Base-by-base conservation (phyloP, 2,113 vertebrate species). In the Tympanuchus pallidicinctus region DNA sequence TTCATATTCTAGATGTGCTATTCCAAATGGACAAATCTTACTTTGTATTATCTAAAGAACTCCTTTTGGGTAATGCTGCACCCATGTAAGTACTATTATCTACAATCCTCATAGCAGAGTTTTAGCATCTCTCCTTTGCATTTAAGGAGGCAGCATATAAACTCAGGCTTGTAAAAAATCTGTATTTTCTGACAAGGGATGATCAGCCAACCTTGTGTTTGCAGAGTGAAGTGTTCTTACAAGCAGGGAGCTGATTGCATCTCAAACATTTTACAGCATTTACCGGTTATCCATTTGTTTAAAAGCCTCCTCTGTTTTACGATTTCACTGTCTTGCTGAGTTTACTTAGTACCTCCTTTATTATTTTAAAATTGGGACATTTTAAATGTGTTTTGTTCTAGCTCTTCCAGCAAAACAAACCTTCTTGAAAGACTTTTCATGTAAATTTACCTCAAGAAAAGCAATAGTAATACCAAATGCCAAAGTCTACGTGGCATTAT, bases 191-290 rank as follows among this genome's bases (percentile, higher is more conserved):
- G 83, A 86, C 77, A 93, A 86, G 65, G 12, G 83, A 77, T 83
- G 56, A 89, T 90, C 56, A 67, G 34, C 56, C 79, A 92, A 48
- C 36, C 19, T 92, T 85, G 66, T 85, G 71, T 82, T 64, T 79
- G 28, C 38, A 38, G 59, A 88, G 20, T 45, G 40, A 85, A 90
- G 34, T 78, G 40, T 78, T 90, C 52, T 86, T 80, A 80, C 25
- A 92, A 34, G 71, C 36, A 63, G 67, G 60, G 73, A 74, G 50
- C 43, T 60, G 40, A 64, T 36, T 81, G 42, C 57, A 32, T 70
- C 60, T 88, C 71, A 59, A 54, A 69, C 8, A 34, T 76, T 92
- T 85, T 47, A 67, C 25, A 86, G 67, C 54, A 56, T 83, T 93
- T 81, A 71, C 13, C 17, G 65, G 38, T 11, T 34, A n/a, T 30